Percentiles rank a stretch among this genome's conserved stretches.
These are phyloP conservation scores for Merops nubicus DNA, from an alignment of 2,113 vertebrate genomes.

Conservation along the genomic window DNA sequence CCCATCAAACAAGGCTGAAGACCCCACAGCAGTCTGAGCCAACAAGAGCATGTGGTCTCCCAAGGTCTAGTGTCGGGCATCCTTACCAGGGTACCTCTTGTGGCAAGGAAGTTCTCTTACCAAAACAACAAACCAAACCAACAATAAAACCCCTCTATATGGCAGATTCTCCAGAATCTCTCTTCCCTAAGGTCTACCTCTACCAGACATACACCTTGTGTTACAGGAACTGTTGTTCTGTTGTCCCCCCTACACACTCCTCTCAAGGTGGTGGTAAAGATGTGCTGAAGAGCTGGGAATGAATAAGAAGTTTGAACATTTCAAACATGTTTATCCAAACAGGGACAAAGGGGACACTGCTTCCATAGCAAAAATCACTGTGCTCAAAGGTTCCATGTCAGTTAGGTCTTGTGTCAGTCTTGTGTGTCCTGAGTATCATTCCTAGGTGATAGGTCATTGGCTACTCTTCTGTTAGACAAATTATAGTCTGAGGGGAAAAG, in stretches of 20 bases:
- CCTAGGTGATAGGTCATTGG: too few relatives aligned
- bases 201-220: not conserved
- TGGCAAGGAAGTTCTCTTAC: not conserved
- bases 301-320: not conserved
- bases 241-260: not conserved
- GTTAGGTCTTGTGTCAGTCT: too few relatives aligned
- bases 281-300: not conserved
- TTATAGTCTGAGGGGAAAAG: too few relatives aligned
- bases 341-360: not conserved
- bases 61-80: not conserved
- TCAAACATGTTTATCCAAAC: not conserved
- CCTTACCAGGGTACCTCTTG: not conserved
- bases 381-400: too few relatives aligned
- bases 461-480: too few relatives aligned
- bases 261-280: not conserved
- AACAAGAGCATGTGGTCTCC: not conserved
- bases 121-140: not conserved
- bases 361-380: not conserved
- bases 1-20: not conserved
- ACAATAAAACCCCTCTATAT: fast-evolving
- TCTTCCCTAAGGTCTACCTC: not conserved
- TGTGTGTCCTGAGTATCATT: too few relatives aligned
- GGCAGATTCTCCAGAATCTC: not conserved
- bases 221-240: not conserved
- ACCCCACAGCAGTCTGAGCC: not conserved